Evolutionary conservation across 2,113 vertebrate genomes (phyloP).

Genomic region (Anoura caudifer): DNA sequence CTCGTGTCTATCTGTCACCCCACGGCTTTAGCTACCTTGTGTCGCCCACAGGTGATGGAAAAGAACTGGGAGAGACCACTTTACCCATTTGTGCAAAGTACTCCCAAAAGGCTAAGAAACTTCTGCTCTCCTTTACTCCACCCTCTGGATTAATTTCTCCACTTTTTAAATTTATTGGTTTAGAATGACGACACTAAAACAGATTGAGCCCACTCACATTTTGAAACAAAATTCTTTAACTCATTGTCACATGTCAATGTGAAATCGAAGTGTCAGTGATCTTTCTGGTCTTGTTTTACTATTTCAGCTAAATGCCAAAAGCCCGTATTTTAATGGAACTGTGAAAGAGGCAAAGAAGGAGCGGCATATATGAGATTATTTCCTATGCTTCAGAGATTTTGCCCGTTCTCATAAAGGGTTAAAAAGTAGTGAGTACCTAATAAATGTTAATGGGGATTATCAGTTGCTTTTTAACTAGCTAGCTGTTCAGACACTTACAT

Average conservation of each 20-base stretch:
- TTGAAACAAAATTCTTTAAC: background rate
- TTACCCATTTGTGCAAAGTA: background rate
- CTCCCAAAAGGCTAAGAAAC: background rate
- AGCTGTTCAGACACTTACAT: background rate
- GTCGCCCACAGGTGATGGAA: background rate
- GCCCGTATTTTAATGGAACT: background rate
- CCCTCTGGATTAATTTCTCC: background rate
- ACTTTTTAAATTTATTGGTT: background rate
- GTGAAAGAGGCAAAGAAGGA: background rate
- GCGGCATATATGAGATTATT: background rate
- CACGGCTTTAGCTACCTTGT: background rate
- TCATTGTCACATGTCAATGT: background rate
- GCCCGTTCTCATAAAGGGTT: background rate
- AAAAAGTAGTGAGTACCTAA: background rate
- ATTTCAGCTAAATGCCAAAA: background rate
- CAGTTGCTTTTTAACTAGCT: background rate
- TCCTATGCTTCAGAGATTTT: background rate
- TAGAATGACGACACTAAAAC: background rate
- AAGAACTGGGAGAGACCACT: background rate
- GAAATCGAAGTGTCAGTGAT: constrained; percentile 1
- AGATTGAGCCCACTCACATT: background rate
- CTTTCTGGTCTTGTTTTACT: background rate
- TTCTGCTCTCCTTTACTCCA: background rate
- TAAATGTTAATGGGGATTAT: background rate
- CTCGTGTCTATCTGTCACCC: background rate